Evolutionary conservation across 2,888 invertebrate species (phyloP).

Genomic region (Ceraclea dissimilis): DNA sequence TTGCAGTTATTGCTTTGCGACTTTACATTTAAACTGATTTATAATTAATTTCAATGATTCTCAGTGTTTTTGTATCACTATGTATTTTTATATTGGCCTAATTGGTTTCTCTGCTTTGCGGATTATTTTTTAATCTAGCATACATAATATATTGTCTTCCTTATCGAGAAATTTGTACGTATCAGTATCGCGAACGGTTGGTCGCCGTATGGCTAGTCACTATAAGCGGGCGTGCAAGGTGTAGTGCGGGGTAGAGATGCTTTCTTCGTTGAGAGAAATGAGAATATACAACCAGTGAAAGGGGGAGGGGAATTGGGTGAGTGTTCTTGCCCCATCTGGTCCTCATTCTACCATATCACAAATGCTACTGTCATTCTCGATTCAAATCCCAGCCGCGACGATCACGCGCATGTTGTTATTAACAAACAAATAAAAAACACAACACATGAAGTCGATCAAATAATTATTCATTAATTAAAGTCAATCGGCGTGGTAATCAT

Average conservation of each 20-base stretch:
- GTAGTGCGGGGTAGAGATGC: conserved; percentile 10
- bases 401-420: conserved; percentile 4
- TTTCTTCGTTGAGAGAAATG: conserved; percentile 18
- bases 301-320: conserved; percentile 13
- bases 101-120: too few species aligned
- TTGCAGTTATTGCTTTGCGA: too few species aligned
- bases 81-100: too few species aligned
- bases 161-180: too few species aligned
- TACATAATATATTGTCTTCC: too few species aligned
- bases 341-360: conserved; percentile 7
- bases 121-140: too few species aligned
- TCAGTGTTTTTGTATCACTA: too few species aligned
- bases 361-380: conserved; percentile 24
- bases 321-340: conserved; percentile 10
- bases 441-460: not conserved
- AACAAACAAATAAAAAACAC: not conserved
- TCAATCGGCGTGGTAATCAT: not conserved
- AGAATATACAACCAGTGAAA: conserved; percentile 8
- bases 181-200: too few species aligned
- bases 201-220: not conserved
- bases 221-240: conserved; percentile 1
- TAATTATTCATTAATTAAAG: not conserved
- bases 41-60: too few species aligned
- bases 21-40: too few species aligned
- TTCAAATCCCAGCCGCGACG: conserved; percentile 16